Base-by-base conservation (phyloP, 2,888 invertebrate genomes). In the Schizaphis graminum region DNA sequence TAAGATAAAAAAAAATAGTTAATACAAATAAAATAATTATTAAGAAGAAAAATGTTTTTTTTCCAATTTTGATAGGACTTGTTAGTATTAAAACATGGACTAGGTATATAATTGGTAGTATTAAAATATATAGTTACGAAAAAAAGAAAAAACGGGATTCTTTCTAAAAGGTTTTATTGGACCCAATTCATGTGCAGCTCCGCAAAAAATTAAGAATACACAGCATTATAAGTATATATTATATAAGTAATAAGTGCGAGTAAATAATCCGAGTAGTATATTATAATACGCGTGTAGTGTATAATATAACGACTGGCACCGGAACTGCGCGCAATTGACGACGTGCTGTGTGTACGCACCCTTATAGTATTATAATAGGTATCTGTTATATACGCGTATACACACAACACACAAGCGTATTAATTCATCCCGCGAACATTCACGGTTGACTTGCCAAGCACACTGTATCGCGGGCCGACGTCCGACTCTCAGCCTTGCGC, bases 371-470 rank as follows among this genome's bases (percentile, higher is more conserved):
- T 86, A 86, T 44, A 47, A 77, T n/a, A 16, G 13, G n/a, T 67
- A 28, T 61, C n/a, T n/a, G n/a, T n/a, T 67, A 67, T 13, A 41
- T 41, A n/a, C 13, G n/a, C 16, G 35, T 77, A 77, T 16, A 86
- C 49, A 89, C n/a, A 89, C 3, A 7, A 41, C 26, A 3, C 41
- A n/a, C 56, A 1, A 28, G n/a, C 21, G n/a, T 77, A 44, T 53
- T n/a, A 56, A 35, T 44, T 44, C 77, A 16, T 88, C 87, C 86
- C 92, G 92, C n/a, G 84, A 77, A 84, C 77, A 93, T 89, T 93
- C 56, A 56, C 93, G 89, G 47, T 93, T 53, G 89, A 84, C 84
- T 93, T 93, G 93, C 89, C 77, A 47, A 93, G 56, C 89, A 93
- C 93, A 84, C 61, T 44, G 13, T 21, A 35, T 10, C 8, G 49